Conservation (phyloP, 1,140 invertebrate genomes). For the Conus ventricosus region DNA sequence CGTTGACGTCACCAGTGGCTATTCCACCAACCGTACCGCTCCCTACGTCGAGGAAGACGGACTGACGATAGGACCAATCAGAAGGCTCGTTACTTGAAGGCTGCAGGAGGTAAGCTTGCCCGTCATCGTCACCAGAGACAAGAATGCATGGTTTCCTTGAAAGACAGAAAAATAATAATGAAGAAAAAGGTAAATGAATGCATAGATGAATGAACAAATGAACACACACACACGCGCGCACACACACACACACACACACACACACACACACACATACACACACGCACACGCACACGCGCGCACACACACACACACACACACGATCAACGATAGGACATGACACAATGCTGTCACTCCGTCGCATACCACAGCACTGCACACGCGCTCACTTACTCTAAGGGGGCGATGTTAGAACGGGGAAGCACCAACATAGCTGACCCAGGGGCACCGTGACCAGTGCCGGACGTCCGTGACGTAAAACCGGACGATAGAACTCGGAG, state of each 20-base stretch:
- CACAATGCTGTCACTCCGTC: too few relatives aligned
- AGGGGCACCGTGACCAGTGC: constrained; percentile 54
- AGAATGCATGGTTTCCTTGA: constrained; percentile 65
- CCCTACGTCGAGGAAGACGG: constrained; percentile 48
- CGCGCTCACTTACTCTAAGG: too few relatives aligned
- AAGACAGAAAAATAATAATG: background rate
- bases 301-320: constrained; percentile 11
- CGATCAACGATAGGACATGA: constrained; percentile 32
- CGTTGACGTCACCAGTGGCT: constrained; percentile 69
- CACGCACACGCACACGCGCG: background rate
- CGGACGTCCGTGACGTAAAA: constrained; percentile 47
- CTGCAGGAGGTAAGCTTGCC: constrained; percentile 68
- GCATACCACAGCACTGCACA: too few relatives aligned
- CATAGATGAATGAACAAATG: constrained; percentile 49
- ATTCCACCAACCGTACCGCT: constrained; percentile 62
- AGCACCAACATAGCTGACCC: constrained; percentile 55
- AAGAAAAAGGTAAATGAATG: background rate
- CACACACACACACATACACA: constrained; percentile 26
- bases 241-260: constrained; percentile 28
- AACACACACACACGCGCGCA: background rate
- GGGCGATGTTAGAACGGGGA: background rate
- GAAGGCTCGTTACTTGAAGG: constrained; percentile 57
- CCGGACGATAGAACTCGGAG: constrained; percentile 65
- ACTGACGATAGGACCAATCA: constrained; percentile 69
- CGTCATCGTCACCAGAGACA: constrained; percentile 74